phyloP scores from a whole-genome alignment of 2,888 invertebrate genomes.

The Octodonta nipae region DNA sequence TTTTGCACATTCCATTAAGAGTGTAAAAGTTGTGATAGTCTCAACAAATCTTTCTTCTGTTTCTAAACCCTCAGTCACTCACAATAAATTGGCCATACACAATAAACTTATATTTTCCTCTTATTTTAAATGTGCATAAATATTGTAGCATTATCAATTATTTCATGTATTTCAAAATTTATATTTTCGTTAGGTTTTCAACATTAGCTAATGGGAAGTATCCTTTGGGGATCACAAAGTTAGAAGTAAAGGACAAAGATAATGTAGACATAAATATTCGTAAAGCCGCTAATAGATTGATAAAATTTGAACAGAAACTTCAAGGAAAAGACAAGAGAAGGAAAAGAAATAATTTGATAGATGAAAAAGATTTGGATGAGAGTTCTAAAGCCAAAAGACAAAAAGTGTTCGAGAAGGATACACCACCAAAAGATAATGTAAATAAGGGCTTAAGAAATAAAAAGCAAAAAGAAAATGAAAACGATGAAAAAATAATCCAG shows the following conservation, averaged over 20 bases:
- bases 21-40: too few relatives aligned
- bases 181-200: conserved; percentile 39
- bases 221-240: conserved; percentile 49
- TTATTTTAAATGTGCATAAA: too few relatives aligned
- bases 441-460: conserved; percentile 4
- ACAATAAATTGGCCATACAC: too few relatives aligned
- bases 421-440: not conserved
- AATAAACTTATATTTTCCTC: too few relatives aligned
- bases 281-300: conserved; percentile 26
- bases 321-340: conserved; percentile 28
- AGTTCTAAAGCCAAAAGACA: too few relatives aligned
- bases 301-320: conserved; percentile 30
- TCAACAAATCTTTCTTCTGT: too few relatives aligned
- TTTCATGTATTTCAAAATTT: too few relatives aligned
- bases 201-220: conserved; percentile 47
- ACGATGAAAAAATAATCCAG: conserved; percentile 3
- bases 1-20: too few relatives aligned
- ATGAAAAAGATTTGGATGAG: conserved; percentile 3
- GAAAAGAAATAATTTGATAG: conserved; percentile 8
- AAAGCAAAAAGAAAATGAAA: conserved; percentile 4
- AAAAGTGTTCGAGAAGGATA: conserved; percentile 2
- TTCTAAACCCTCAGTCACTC: too few relatives aligned
- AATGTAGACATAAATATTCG: conserved; percentile 23
- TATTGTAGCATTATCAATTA: too few relatives aligned
- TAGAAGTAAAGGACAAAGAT: conserved; percentile 31